phyloP scores from a whole-genome alignment of 2,113 vertebrate species.

The Tragelaphus imberbis region DNA sequence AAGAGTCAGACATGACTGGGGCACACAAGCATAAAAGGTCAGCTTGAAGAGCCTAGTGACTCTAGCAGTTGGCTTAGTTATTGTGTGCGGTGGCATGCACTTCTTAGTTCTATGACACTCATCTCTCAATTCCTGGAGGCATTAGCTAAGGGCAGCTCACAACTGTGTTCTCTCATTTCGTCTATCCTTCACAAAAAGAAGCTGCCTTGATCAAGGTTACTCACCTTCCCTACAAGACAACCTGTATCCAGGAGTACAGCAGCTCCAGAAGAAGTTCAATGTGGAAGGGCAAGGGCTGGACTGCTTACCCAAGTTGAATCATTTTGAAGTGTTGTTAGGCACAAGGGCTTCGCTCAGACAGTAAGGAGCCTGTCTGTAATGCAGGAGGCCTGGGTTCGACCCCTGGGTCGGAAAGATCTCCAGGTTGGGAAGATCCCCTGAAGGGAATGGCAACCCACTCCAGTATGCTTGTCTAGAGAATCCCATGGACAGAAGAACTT shows the following conservation, averaged over 20 bases:
- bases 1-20: background rate
- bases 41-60: background rate
- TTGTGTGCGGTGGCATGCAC: fast-evolving
- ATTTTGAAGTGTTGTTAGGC: background rate
- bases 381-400: background rate
- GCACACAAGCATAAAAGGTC: background rate
- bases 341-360: background rate
- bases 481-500: background rate
- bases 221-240: background rate
- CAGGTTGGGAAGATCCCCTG: background rate
- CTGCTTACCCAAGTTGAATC: background rate
- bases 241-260: too few relatives aligned
- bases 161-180: background rate
- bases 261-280: background rate
- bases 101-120: background rate
- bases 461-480: background rate
- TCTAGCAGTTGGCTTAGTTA: background rate
- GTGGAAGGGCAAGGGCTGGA: background rate
- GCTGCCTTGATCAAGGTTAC: background rate
- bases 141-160: background rate
- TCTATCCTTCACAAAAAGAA: background rate
- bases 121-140: background rate
- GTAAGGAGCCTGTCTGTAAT: background rate
- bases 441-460: background rate
- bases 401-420: background rate